A percentile compares a stretch with the other conserved stretches of the same genome.
phyloP scores from a whole-genome alignment of 2,113 vertebrate species.

The Columba livia region DNA sequence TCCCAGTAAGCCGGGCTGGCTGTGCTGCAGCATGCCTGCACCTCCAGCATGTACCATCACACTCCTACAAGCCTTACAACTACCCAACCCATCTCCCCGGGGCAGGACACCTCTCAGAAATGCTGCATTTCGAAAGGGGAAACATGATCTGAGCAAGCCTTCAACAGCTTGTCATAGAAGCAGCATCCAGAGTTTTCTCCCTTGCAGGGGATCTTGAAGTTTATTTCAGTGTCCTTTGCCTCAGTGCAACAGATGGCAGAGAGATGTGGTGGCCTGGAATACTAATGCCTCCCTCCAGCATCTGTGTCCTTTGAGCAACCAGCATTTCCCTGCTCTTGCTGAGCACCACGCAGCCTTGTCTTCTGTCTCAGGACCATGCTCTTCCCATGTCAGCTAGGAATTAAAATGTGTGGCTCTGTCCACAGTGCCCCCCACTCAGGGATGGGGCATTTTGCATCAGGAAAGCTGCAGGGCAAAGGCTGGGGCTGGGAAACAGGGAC shows the following conservation, averaged over 20 bases:
- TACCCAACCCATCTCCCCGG: background rate
- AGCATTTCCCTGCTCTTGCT: background rate
- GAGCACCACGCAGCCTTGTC: background rate
- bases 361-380: accelerated
- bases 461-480: background rate
- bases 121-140: background rate
- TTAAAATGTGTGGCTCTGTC: background rate
- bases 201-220: background rate
- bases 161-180: background rate
- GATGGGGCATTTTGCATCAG: background rate
- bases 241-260: conserved; percentile 19
- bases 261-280: background rate
- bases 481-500: background rate
- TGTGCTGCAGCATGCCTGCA: background rate
- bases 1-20: background rate
- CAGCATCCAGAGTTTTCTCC: background rate
- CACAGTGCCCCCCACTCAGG: accelerated
- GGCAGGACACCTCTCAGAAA: background rate
- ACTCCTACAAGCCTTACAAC: background rate
- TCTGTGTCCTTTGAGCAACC: background rate
- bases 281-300: background rate
- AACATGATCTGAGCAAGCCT: background rate
- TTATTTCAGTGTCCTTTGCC: background rate
- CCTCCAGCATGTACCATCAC: background rate
- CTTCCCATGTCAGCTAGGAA: background rate